Evolutionary conservation across 2,797 vertebrate genomes (phyloP), one percentile per base, ranked within the genome.

Genomic region (Gallinago solitaria): DNA sequence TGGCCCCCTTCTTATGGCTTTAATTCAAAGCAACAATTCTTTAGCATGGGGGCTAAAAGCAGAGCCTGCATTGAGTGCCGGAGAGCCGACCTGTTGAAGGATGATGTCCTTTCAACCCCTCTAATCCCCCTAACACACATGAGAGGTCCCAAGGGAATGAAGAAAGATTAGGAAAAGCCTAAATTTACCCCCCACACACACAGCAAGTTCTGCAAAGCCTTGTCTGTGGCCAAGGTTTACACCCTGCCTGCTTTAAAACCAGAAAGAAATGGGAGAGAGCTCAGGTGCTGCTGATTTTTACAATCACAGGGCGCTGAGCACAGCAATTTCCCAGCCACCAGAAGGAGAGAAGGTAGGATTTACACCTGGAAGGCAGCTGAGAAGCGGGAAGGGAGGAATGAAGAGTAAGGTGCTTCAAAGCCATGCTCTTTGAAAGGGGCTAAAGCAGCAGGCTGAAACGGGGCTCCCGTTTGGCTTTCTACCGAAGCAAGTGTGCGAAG

Each of bases 141-240:
- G 37, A 45, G 16, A 30, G 41, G 57, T 51, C 32, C 41, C 53
- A 51, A 78, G 30, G 30, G n/a, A 68, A 41, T 33, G 19, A 20
- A 35, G 27, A 79, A 65, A 89, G 33, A 75, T 47, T 47, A 87
- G 33, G 51, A 64, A 85, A 87, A 85, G 18, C 28, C 64, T 60
- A 5, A 59, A 59, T 71, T 90, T 79, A 2, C 16, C 16, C 12
- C 0, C 18, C 16, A 9, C 0, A 0, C 32, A 1, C 3, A 2
- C 4, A 61, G 27, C 4, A 69, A 53, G 16, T 53, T 50, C 56
- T 74, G 39, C 43, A 69, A 56, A 87, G 25, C 53, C 47, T 45
- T n/a, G 5, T 54, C 50, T 48, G 20, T 20, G 70, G 39, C 32
- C 2, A 15, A 33, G 41, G 24, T 39, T 83, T 77, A 83, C 12